Conservation (phyloP, 2,113 vertebrate species). For the Mixornis gularis region DNA sequence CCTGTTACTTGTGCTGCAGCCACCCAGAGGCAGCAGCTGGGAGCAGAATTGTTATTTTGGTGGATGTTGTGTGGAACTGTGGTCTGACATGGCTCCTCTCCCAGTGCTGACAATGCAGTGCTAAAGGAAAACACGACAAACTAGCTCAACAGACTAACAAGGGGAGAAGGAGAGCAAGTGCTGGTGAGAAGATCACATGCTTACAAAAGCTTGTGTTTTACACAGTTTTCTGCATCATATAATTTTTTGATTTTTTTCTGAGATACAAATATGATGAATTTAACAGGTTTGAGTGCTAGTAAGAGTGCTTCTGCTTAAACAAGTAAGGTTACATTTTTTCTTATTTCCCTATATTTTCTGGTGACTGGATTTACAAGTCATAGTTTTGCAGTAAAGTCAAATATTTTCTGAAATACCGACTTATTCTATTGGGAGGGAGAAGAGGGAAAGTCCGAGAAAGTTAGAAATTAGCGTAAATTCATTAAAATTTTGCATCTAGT, state of each 20-base stretch:
- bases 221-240: background rate
- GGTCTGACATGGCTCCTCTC: background rate
- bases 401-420: background rate
- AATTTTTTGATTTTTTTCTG: background rate
- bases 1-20: background rate
- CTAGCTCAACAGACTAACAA: background rate
- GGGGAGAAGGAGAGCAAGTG: background rate
- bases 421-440: background rate
- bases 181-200: background rate
- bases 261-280: background rate
- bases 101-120: accelerated
- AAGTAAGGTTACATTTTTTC: background rate
- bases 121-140: background rate
- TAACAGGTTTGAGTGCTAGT: background rate
- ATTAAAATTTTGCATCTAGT: background rate
- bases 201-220: background rate
- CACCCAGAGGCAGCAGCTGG: background rate
- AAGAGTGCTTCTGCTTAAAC: background rate
- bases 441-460: background rate
- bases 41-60: background rate
- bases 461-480: background rate
- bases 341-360: background rate
- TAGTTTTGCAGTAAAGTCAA: background rate
- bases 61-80: background rate
- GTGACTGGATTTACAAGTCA: background rate